Evolutionary conservation across 2,797 vertebrate genomes (phyloP).

Genomic region (Phylloscopus collybita): DNA sequence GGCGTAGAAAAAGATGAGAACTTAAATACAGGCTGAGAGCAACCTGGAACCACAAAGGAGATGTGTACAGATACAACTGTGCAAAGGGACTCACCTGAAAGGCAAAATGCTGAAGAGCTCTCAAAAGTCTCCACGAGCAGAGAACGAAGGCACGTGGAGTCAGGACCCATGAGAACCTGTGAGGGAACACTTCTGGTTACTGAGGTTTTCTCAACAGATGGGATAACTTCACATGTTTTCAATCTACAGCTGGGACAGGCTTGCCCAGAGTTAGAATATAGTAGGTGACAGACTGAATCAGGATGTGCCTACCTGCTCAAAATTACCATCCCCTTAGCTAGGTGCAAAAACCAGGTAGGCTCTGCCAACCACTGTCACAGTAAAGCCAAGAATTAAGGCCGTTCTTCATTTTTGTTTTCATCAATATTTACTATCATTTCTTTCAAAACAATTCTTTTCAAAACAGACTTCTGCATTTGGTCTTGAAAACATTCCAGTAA

Average conservation of each 20-base stretch:
- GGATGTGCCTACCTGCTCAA: neutral
- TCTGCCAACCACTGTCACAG: neutral
- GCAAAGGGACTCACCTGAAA: neutral
- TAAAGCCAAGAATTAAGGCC: neutral
- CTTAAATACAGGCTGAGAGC: neutral
- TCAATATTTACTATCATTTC: neutral
- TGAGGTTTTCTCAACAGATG: neutral
- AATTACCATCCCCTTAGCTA: neutral
- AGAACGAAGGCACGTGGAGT: fast-evolving
- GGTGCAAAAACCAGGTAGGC: neutral
- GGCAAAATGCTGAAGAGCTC: neutral
- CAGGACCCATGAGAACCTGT: neutral
- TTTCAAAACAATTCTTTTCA: neutral
- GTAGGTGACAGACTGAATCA: neutral
- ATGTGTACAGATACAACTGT: neutral
- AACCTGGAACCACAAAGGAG: neutral
- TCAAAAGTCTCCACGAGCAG: neutral
- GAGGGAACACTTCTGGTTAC: neutral
- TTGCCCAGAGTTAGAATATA: neutral
- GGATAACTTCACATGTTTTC: neutral
- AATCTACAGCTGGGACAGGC: neutral
- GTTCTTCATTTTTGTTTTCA: neutral
- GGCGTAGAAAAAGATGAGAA: neutral
- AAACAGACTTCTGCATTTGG: neutral
- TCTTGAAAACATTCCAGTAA: neutral